Percentiles rank a stretch among this genome's conserved stretches.
phyloP scores from a whole-genome alignment of 2,888 invertebrate species.

The Pegoplata infirma region DNA sequence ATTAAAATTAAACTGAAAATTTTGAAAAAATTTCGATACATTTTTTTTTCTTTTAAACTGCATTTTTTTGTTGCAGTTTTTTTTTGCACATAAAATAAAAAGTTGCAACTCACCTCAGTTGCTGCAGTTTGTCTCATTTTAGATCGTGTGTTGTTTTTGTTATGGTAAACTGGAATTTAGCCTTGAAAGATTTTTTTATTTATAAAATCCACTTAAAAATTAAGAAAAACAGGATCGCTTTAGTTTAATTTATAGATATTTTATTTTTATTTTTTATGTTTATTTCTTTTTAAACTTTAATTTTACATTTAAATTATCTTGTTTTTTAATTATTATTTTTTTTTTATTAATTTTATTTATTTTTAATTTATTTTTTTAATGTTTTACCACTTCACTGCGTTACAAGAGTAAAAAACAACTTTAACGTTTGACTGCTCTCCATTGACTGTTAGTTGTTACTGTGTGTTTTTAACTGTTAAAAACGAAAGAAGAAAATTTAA shows the following conservation, averaged over 20 bases:
- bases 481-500: background rate
- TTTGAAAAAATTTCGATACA: background rate
- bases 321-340: slow-evolving; percentile 16
- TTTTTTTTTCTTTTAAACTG: background rate
- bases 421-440: slow-evolving; percentile 38
- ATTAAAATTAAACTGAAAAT: background rate
- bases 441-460: slow-evolving; percentile 24
- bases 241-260: background rate
- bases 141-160: slow-evolving; percentile 34
- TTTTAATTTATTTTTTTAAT: background rate
- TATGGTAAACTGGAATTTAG: slow-evolving; percentile 54
- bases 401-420: slow-evolving; percentile 20
- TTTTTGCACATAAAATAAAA: background rate
- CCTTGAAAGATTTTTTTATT: slow-evolving; percentile 53
- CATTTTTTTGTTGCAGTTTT: background rate
- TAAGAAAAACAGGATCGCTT: slow-evolving; percentile 32
- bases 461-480: slow-evolving; percentile 12
- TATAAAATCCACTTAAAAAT: slow-evolving; percentile 30
- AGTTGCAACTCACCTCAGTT: slow-evolving; percentile 59
- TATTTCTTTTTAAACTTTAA: background rate
- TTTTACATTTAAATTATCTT: background rate
- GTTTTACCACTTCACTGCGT: slow-evolving; percentile 7
- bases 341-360: background rate
- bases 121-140: slow-evolving; percentile 57
- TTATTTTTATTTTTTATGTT: slow-evolving; percentile 4